A percentile compares a stretch with the other conserved stretches of the same genome.
Evolutionary conservation across 2,113 vertebrate species (phyloP).

Genomic region (Pardalotus punctatus): DNA sequence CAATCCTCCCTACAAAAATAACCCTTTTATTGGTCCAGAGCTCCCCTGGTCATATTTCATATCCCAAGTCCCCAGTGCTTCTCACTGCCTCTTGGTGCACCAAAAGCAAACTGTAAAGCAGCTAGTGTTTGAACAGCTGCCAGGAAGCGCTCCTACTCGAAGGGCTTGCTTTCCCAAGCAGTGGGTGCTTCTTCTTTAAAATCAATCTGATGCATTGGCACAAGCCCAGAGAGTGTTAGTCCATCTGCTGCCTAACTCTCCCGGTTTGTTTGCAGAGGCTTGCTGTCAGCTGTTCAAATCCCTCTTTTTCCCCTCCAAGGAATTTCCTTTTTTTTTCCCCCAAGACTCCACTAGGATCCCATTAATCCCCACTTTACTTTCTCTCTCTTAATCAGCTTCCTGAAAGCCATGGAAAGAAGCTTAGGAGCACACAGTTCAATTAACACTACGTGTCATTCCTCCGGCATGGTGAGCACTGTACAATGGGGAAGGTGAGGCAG

Average conservation of each 20-base stretch:
- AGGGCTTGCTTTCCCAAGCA: constrained; percentile 60
- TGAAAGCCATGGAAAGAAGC: constrained; percentile 24
- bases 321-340: background rate
- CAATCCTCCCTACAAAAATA: background rate
- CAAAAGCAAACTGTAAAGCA: background rate
- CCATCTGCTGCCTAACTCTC: constrained; percentile 54
- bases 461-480: background rate
- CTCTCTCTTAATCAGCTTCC: constrained; percentile 28
- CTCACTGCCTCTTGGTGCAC: background rate
- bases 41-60: constrained; percentile 13
- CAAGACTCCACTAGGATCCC: background rate
- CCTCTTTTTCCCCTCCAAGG: background rate
- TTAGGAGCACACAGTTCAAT: background rate
- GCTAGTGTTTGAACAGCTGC: constrained; percentile 54
- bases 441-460: background rate
- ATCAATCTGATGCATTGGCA: constrained; percentile 60
- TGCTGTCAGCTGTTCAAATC: constrained; percentile 55
- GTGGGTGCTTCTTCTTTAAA: constrained; percentile 61
- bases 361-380: constrained; percentile 40
- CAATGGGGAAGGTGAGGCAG: background rate
- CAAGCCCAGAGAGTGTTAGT: constrained; percentile 40
- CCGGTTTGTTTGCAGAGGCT: constrained; percentile 25
- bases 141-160: constrained; percentile 33
- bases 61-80: background rate
- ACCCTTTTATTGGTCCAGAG: background rate